A percentile compares a stretch with the other conserved stretches of the same genome.
phyloP scores from a whole-genome alignment of 2,113 vertebrate genomes.

The Apistogramma diplotaenia region DNA sequence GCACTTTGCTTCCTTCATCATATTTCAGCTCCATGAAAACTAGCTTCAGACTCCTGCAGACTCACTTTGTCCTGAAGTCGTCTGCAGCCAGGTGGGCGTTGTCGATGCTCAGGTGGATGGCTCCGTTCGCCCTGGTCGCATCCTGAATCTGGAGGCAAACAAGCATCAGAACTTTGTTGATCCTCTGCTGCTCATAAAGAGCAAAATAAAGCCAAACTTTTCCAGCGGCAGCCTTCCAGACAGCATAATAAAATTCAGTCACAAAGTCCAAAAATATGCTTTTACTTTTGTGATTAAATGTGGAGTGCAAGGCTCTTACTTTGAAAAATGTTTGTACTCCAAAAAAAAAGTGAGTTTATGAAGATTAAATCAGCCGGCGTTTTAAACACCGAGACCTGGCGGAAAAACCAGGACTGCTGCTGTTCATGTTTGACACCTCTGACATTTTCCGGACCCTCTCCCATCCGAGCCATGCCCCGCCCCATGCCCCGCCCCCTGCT shows the following conservation, averaged over 20 bases:
- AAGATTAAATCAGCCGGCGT: background rate
- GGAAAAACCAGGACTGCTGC: no score
- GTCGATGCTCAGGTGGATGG: slow-evolving; percentile 71
- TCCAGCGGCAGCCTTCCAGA: no score
- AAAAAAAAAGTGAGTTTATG: background rate
- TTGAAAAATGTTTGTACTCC: background rate
- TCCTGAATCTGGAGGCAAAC: slow-evolving; percentile 65
- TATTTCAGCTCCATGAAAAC: background rate
- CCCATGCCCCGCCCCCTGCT: background rate
- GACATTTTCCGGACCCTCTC: no score
- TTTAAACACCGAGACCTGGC: no score
- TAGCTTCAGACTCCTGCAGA: background rate
- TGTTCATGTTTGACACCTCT: no score
- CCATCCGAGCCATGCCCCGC: no score
- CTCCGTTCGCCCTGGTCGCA: slow-evolving; percentile 65
- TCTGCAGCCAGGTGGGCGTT: slow-evolving; percentile 81
- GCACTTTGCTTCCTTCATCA: no score
- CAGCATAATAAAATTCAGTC: background rate
- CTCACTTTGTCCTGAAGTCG: slow-evolving; percentile 83
- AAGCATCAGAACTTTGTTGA: slow-evolving; percentile 5
- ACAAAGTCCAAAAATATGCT: background rate
- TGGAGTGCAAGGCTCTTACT: background rate
- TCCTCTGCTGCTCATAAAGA: background rate
- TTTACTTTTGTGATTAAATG: background rate
- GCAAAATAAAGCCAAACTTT: background rate